phyloP scores from a whole-genome alignment of 2,888 invertebrate species.

The Cheilosia impressa region DNA sequence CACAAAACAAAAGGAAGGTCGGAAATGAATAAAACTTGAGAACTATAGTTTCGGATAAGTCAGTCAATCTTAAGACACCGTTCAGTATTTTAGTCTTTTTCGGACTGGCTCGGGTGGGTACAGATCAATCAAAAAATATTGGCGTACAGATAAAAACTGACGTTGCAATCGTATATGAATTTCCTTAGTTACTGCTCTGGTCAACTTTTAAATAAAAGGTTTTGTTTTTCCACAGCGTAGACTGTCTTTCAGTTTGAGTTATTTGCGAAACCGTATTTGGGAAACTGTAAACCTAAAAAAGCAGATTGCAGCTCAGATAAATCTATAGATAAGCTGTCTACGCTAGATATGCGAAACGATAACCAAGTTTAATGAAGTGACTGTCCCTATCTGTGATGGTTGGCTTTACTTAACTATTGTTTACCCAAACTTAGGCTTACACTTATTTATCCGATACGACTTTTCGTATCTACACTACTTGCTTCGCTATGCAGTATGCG shows the following conservation, averaged over 20 bases:
- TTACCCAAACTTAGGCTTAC: slow-evolving; percentile 24
- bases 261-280: neutral
- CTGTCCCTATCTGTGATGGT: slow-evolving; percentile 13
- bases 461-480: slow-evolving; percentile 7
- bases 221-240: neutral
- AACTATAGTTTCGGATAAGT: too few species aligned
- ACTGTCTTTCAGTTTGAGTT: neutral
- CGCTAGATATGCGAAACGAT: neutral
- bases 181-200: too few species aligned
- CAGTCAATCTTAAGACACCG: too few species aligned
- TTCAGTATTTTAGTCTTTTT: too few species aligned
- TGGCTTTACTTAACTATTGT: slow-evolving; percentile 34
- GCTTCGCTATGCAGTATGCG: slow-evolving; percentile 13
- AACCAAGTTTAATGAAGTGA: neutral
- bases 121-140: too few species aligned
- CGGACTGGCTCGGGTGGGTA: too few species aligned
- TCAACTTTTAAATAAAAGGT: too few species aligned
- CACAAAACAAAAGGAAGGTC: too few species aligned
- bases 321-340: neutral
- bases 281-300: neutral
- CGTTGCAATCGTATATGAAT: too few species aligned
- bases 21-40: too few species aligned
- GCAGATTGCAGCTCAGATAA: too few species aligned
- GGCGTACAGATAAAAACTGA: too few species aligned
- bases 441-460: slow-evolving; percentile 18